A percentile compares a stretch with the other conserved stretches of the same genome.
phyloP scores from a whole-genome alignment of 2,113 vertebrate genomes.

The Cervus canadensis region DNA sequence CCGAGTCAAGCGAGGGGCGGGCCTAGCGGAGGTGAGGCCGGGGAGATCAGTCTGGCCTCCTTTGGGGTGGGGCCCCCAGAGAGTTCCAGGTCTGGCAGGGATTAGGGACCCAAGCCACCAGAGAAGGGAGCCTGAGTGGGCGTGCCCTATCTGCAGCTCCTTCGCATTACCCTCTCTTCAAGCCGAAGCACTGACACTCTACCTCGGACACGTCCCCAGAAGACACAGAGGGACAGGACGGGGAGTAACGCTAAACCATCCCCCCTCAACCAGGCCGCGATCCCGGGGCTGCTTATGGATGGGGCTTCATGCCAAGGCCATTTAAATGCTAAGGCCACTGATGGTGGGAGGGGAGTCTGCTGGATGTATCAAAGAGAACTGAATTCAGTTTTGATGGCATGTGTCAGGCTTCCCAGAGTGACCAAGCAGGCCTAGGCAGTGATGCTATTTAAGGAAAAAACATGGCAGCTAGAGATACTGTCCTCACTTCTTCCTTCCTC shows the following conservation, averaged over 20 bases:
- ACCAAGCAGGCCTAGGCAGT: background rate
- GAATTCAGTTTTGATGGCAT: background rate
- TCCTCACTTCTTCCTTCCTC: background rate
- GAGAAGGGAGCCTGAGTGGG: background rate
- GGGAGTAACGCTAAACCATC: background rate
- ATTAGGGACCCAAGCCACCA: background rate
- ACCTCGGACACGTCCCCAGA: background rate
- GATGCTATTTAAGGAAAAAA: background rate
- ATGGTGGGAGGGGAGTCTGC: background rate
- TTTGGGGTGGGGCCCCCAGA: constrained; percentile 33
- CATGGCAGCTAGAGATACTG: background rate
- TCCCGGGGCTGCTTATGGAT: background rate
- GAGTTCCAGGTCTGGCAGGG: constrained; percentile 31
- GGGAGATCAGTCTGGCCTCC: constrained; percentile 36
- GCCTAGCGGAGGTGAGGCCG: constrained; percentile 14
- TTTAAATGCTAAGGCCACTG: constrained; percentile 61
- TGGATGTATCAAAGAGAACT: background rate
- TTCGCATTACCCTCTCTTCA: background rate
- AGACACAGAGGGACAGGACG: background rate
- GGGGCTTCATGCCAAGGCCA: constrained; percentile 37
- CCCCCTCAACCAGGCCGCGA: background rate
- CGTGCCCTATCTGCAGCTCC: background rate
- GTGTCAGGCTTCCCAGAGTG: background rate
- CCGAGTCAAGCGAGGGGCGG: constrained; percentile 37
- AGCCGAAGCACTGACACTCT: background rate